phyloP scores from a whole-genome alignment of 2,888 invertebrate genomes.

The Hemithea aestivaria region DNA sequence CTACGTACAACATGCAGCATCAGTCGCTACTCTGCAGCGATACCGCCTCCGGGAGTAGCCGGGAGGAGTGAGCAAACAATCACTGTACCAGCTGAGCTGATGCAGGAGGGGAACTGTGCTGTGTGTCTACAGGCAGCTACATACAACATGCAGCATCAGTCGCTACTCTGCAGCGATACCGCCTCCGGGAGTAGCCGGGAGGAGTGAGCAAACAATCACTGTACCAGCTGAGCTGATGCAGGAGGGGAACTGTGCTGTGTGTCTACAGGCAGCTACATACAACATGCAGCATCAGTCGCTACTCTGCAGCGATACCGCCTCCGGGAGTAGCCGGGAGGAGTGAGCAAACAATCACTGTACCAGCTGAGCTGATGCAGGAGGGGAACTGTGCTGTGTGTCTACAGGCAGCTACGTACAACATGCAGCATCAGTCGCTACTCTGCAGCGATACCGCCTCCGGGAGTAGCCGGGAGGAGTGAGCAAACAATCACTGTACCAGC shows the following conservation, averaged over 20 bases:
- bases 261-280: too few relatives aligned
- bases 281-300: constrained; percentile 1
- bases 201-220: not conserved
- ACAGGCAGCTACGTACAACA: too few relatives aligned
- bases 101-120: not conserved
- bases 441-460: constrained; percentile 1
- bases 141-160: constrained; percentile 1
- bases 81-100: not conserved
- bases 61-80: not conserved
- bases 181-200: constrained; percentile 2
- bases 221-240: not conserved
- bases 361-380: not conserved
- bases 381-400: not conserved
- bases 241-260: not conserved
- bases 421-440: not conserved
- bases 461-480: constrained; percentile 1
- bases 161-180: not conserved
- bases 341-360: not conserved
- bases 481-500: constrained; percentile 1
- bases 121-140: too few relatives aligned
- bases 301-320: not conserved
- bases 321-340: constrained; percentile 1
- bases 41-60: constrained; percentile 2
- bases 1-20: constrained; percentile 1
- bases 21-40: not conserved